Evolutionary conservation across 2,113 vertebrate species (phyloP).

Genomic region (Corydoras sp.): DNA sequence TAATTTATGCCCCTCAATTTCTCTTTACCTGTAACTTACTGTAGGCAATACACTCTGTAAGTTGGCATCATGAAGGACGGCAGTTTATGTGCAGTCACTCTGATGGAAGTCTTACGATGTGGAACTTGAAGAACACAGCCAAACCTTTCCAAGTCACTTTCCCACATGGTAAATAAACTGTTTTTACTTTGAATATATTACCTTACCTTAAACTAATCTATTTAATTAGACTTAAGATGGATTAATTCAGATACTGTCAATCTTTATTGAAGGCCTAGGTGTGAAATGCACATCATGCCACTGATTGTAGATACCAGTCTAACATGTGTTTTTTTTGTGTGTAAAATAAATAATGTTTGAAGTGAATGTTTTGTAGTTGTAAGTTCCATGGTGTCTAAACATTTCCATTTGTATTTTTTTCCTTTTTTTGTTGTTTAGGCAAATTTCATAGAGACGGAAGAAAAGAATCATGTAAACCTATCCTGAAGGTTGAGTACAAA

Average conservation of each 20-base stretch:
- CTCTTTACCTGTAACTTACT: background rate
- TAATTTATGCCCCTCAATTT: slow-evolving; percentile 1
- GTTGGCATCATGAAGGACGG: slow-evolving; percentile 96
- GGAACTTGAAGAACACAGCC: slow-evolving; percentile 89
- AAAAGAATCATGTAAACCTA: slow-evolving; percentile 5
- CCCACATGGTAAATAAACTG: slow-evolving; percentile 83
- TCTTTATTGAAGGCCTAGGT: too few relatives aligned
- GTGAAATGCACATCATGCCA: too few relatives aligned
- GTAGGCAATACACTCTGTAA: slow-evolving; percentile 93
- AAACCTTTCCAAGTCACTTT: slow-evolving; percentile 92
- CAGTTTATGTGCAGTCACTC: slow-evolving; percentile 99
- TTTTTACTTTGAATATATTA: background rate
- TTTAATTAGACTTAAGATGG: background rate
- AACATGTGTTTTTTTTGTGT: too few relatives aligned
- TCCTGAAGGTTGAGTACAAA: background rate
- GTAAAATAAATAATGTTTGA: too few relatives aligned
- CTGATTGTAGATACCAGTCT: too few relatives aligned
- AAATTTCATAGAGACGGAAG: slow-evolving; percentile 1
- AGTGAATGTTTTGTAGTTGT: background rate
- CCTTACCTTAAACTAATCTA: background rate
- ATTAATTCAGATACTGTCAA: too few relatives aligned
- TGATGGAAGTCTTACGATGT: slow-evolving; percentile 91
- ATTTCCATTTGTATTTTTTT: background rate
- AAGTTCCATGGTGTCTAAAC: background rate
- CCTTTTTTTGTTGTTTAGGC: background rate